Evolutionary conservation across 2,888 invertebrate genomes (phyloP), one percentile per base, ranked within the genome.

Genomic region (Meiosimyza platycephala): DNA sequence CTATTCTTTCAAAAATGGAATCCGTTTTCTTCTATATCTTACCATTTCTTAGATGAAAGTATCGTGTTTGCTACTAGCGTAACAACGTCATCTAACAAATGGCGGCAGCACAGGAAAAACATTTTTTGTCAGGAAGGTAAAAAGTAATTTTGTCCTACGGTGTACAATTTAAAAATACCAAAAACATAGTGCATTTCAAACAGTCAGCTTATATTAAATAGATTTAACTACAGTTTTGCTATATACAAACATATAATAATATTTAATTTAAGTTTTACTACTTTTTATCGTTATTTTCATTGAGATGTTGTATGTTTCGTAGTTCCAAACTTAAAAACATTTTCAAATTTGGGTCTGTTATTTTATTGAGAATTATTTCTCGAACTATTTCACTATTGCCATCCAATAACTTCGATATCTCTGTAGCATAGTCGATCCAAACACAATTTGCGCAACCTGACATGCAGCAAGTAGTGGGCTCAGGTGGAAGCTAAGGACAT

Each of bases 391-490:
- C 91, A 0, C 93, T 93, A 18, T 93, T 93, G 78, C 92, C 92
- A 76, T 90, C 87, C 13, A 91, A 86, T 80, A 91, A 87, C 77
- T 90, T 89, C 5, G 90, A 89, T 60, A 97, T 80, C 28, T 93
- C 91, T 80, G 96, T 94, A 0, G 96, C 97, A 89, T 97, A 97
- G 16, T 92, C 91, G 68, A 98, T 92, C 93, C 95, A 97, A 6
- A 98, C 97, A 85, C 98, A 98, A 87, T 96, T 97, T 0, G 93
- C 89, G 88, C 98, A 98, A 0, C 97, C 97, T 0, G 95, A 94
- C 91, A 94, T 94, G 82, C 97, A 98, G 85, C 97, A 98, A 40
- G 91, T 92, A 3, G 94, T 93, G 0, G 97, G 97, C 72, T 88
- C 87, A 6, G 85, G 84, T 18, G 88, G 88, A 16, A 88, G 75